Evolutionary conservation across 2,113 vertebrate species (phyloP).

Genomic region (Muntiacus muntjak): DNA sequence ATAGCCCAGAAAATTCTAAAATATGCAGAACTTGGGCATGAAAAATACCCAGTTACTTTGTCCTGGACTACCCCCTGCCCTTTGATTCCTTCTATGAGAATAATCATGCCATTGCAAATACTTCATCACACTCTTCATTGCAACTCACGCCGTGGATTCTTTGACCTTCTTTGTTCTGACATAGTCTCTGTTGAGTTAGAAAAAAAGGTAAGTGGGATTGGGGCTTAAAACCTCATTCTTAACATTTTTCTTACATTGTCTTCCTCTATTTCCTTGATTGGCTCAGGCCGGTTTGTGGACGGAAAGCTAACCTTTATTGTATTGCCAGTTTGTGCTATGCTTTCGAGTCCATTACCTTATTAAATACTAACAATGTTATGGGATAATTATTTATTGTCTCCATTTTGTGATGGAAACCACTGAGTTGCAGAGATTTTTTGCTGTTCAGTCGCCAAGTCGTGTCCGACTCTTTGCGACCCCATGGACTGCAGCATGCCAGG

Average conservation of each 20-base stretch:
- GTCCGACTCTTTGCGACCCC: rapidly evolving
- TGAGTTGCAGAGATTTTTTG: background rate
- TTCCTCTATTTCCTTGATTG: background rate
- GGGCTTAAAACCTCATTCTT: background rate
- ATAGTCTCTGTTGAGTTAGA: rapidly evolving
- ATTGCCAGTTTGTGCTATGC: background rate
- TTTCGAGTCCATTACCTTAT: background rate
- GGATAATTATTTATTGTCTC: background rate
- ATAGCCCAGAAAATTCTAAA: constrained; percentile 55
- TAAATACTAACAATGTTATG: background rate
- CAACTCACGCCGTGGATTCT: rapidly evolving
- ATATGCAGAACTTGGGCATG: constrained; percentile 11
- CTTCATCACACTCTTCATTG: background rate
- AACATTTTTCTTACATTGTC: background rate
- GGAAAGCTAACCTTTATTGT: background rate
- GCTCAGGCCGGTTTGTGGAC: background rate
- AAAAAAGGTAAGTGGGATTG: background rate
- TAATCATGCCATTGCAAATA: background rate
- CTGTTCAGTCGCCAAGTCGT: background rate
- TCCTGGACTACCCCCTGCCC: rapidly evolving
- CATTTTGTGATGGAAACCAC: background rate
- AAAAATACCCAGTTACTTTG: constrained; percentile 43
- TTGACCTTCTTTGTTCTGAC: background rate
- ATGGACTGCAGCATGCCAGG: background rate
- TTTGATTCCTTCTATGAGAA: background rate